Conservation (phyloP, 2,797 vertebrate species). For the Podarcis siculus region DNA sequence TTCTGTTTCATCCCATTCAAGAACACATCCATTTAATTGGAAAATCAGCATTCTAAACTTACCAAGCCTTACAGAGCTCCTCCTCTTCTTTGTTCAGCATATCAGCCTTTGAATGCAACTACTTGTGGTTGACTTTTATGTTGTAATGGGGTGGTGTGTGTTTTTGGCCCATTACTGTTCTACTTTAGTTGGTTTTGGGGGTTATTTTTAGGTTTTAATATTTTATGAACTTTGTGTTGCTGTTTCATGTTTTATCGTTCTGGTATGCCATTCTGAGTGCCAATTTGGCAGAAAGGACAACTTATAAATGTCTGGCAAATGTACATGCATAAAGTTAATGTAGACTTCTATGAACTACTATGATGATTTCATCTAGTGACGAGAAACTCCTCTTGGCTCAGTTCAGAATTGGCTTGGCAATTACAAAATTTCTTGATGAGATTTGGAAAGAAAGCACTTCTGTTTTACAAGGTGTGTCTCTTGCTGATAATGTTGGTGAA, state of each 20-base stretch:
- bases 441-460: background rate
- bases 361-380: background rate
- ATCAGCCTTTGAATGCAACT: background rate
- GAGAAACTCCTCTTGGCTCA: background rate
- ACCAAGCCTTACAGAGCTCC: background rate
- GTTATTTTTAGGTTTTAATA: background rate
- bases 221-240: background rate
- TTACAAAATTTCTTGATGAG: background rate
- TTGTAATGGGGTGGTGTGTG: background rate
- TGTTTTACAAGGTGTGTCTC: background rate
- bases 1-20: slow-evolving; percentile 26
- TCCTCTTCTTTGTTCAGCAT: background rate
- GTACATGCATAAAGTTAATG: background rate
- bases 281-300: background rate
- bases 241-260: background rate
- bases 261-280: background rate
- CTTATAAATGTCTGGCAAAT: background rate
- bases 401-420: background rate
- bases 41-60: slow-evolving; percentile 20
- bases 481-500: background rate
- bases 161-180: background rate
- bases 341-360: background rate
- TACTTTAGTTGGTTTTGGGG: background rate
- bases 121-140: background rate
- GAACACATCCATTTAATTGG: slow-evolving; percentile 13